These are phyloP conservation scores for Polypterus bichir DNA, from an alignment of 2,113 vertebrate species.

Conservation along the genomic window DNA sequence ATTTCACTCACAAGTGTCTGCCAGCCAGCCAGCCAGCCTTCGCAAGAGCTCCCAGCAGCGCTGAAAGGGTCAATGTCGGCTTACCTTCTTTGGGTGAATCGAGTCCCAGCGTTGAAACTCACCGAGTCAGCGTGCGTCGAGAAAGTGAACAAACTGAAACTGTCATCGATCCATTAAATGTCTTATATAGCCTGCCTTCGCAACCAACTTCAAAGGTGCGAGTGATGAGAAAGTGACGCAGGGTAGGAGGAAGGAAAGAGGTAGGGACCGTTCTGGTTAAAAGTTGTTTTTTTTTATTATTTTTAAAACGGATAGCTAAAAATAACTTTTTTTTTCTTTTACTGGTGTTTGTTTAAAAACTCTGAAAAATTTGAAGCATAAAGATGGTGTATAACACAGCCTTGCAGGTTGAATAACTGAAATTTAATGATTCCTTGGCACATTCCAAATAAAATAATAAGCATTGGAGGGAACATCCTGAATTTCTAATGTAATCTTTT, in stretches of 20 bases:
- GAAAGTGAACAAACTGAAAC: not conserved
- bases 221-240: not conserved
- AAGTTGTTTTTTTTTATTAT: not conserved
- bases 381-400: not conserved
- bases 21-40: too few relatives aligned
- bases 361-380: not conserved
- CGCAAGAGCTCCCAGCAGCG: too few relatives aligned
- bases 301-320: not conserved
- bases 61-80: not conserved
- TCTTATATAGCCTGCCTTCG: not conserved
- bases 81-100: constrained; percentile 2
- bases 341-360: not conserved
- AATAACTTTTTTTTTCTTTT: not conserved
- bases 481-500: not conserved
- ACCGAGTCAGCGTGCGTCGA: not conserved
- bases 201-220: not conserved
- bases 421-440: constrained; percentile 3
- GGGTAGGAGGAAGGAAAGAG: not conserved
- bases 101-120: not conserved
- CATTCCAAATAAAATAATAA: not conserved
- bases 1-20: too few relatives aligned
- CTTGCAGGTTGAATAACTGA: not conserved
- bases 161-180: not conserved
- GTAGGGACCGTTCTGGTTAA: not conserved
- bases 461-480: not conserved